Evolutionary conservation across 2,113 vertebrate genomes (phyloP), one percentile per base, ranked within the genome.

Genomic region (Prunella himalayana): DNA sequence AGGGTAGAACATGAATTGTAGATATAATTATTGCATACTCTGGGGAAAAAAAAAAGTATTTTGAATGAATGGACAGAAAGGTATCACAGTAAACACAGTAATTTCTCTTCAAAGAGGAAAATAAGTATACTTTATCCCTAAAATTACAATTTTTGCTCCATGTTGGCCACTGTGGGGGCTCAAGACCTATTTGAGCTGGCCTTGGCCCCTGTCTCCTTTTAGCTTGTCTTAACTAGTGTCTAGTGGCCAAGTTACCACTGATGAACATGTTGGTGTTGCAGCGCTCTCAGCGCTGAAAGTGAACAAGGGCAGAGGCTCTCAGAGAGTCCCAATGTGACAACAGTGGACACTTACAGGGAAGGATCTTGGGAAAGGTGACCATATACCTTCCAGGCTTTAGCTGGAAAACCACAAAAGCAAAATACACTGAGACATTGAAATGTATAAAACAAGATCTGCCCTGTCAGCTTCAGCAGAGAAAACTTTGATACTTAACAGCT

Each of bases 301-400:
- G 30, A 15, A 6, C 8, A 88, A 64, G 8, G 13, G 18, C 11
- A 64, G 35, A 54, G 30, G 8, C 4, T 56, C 49, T 45, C 7
- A 44, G 6, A 50, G 39, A 39, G 6, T 54, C 14, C 14, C 27
- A 41, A 2, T n/a, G 24, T 39, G 24, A 59, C 17, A 63, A 3
- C 11, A 57, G 1, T 15, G 12, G 70, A 18, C 28, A 4, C 6
- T 35, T 25, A 37, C 0, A 3, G 18, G 1, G 17, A 24, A 13
- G 5, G 31, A 49, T 6, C 21, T 24, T 45, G 24, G 4, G 22
- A 35, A 64, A 65, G 7, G 5, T 37, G 33, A 42, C 30, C 9
- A 31, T 28, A 17, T 6, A n/a, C 7, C 10, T 63, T 71, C 24
- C 27, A 49, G n/a, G 8, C 27, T 63, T 72, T 39, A 61, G 12